Base-by-base conservation (phyloP, 2,797 vertebrate species). In the Chelon auratus region DNA sequence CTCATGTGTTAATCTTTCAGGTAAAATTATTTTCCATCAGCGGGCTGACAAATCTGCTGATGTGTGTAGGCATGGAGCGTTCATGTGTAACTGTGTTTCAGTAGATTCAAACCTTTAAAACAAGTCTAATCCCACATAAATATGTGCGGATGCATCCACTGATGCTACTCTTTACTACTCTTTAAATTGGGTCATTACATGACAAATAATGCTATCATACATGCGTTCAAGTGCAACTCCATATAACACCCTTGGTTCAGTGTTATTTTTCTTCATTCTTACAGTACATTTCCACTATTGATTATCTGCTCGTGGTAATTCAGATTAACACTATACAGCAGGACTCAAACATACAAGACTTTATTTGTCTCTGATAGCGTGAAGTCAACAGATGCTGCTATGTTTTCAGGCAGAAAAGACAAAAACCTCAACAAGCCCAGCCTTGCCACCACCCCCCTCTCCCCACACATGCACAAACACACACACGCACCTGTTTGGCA, bases 311-410 rank as follows among this genome's bases (percentile, higher is more conserved):
- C 30, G 22, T 51, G 20, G 9, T 52, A 17, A 53, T 69, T 67
- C 68, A 68, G 12, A 63, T 63, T 30, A 51, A 73, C 58, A 56
- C 15, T 56, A 45, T 33, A 6, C 30, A 33, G 30, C n/a, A 10
- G 62, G 10, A 48, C 43, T 60, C 18, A 15, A 11, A 76, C 30
- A 50, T 43, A 71, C 68, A 52, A 45, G 64, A 58, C 71, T 82
- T 72, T 81, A 69, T 72, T 75, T 77, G 74, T 86, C 68, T 79
- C 30, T 68, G 65, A 68, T 56, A 61, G 68, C 69, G 45, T 80
- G 72, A 80, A 80, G 65, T 42, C 74, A 82, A 78, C 88, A 92
- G 87, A 87, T 93, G 89, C 69, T 82, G 60, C 72, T 75, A 50
- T 53, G 79, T 85, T 86, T 78, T 88, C 86, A 88, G 75, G 82